Evolutionary conservation across 1,140 invertebrate species (phyloP), one percentile per base, ranked within the genome.

Genomic region (Ganaspis sp.): DNA sequence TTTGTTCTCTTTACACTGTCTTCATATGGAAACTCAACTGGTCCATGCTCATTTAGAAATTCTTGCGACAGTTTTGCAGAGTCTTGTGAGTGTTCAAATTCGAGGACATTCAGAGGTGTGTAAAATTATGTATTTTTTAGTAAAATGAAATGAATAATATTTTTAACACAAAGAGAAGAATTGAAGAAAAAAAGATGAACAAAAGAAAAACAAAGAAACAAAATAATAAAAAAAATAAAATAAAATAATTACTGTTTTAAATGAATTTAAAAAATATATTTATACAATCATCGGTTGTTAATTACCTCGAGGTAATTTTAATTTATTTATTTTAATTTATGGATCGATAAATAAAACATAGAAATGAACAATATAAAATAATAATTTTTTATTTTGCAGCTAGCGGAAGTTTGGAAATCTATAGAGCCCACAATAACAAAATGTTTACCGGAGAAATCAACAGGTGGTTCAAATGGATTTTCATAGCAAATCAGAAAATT

Each of bases 21-120:
- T 95, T 9, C 94, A 95, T 82, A 93, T 95, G 93, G 95, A 95
- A 87, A 95, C 94, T 0, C 94, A 95, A 79, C 86, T 95, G 29
- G 94, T 95, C 23, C 94, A 95, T 81, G 92, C 93, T 1, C 93
- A 95, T 85, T 88, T 95, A 73, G 94, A 94, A 83, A 93, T 94
- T 72, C 88, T 95, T 6, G 93, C 93, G 3, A 92, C 93, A 6
- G 92, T 95, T 38, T 83, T 95, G 2, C 92, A 93, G 72, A 92
- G 92, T 74, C 92, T 95, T 75, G 93, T 94, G 1, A 92, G 91
- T 73, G 92, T 94, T 15, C 92, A 94, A 85, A 92, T 93, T 34
- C 91, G 90, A 74, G 92, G 93, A 9, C 93, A 94, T 88, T 90
- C 92, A 23, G 94, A 95, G 91, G 95, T 95, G 91, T 87, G 81